Base-by-base conservation (phyloP, 1,140 invertebrate species). In the Drosophila pruinosa region DNA sequence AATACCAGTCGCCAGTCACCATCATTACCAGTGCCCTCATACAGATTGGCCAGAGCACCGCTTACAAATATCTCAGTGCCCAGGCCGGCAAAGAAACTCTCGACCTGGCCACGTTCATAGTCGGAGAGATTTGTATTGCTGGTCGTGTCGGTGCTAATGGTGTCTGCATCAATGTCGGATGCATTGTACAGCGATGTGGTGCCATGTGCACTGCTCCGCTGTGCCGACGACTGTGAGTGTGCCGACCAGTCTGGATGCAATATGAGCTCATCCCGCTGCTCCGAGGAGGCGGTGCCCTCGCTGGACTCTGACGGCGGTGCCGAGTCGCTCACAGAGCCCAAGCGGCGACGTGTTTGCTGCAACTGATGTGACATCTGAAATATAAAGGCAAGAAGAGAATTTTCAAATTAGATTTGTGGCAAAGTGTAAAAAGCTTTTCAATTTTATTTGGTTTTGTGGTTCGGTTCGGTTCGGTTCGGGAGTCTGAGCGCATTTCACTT, bases 31-130 rank as follows among this genome's bases (percentile, higher is more conserved):
- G 92, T 93, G 39, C 94, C 94, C 61, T 94, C 93, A 77, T 95
- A 97, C 31, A 97, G 90, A 91, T 97, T 97, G 12, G 96, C 96
- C 79, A 97, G 89, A 10, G 96, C 96, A 24, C 94, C 93, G 75
- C 96, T 96, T 0, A 97, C 96, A 89, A 93, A 95, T 17, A 97
- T 95, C 83, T 95, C 94, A 0, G 96, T 96, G 83, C 96, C 96
- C 54, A 97, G 93, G 36, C 96, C 96, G 22, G 93, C 93, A 78
- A 96, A 96, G 82, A 96, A 96, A 38, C 94, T 94, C 90, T 97
- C 96, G 56, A 97, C 94, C 91, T 96, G 95, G 14, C 93, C 92
- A 6, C 95, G 92, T 78, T 97, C 96, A 53, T 94, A 91, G 38
- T 96, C 95, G 1, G 93, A 94, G 8, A 97, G 85, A 75, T 73